phyloP scores from a whole-genome alignment of 1,140 invertebrate species.

The Antheraea mylitta region DNA sequence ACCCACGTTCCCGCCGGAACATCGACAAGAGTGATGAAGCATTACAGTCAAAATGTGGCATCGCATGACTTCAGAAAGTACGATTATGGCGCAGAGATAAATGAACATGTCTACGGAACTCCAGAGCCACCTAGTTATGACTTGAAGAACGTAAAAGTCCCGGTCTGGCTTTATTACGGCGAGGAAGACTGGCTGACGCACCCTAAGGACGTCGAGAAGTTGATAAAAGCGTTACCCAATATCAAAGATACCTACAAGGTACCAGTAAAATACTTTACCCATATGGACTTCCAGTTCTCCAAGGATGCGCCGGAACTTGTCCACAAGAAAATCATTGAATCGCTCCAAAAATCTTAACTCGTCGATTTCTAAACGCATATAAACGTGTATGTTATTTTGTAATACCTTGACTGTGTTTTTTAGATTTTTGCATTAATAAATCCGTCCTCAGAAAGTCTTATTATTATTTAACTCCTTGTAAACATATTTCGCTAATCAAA shows the following conservation, averaged over 20 bases:
- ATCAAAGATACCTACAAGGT: slow-evolving; percentile 72
- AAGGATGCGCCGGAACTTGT: slow-evolving; percentile 79
- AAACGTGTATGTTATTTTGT: not conserved
- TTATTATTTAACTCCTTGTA: too few relatives aligned
- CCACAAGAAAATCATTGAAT: slow-evolving; percentile 73
- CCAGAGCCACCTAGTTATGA: slow-evolving; percentile 82
- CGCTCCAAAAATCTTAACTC: slow-evolving; percentile 30
- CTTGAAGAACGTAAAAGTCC: slow-evolving; percentile 80
- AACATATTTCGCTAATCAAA: too few relatives aligned
- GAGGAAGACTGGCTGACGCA: slow-evolving; percentile 83
- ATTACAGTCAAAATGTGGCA: slow-evolving; percentile 79
- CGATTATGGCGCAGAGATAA: slow-evolving; percentile 75
- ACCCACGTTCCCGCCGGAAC: too few relatives aligned
- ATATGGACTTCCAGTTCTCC: slow-evolving; percentile 86
- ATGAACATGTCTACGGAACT: slow-evolving; percentile 75
- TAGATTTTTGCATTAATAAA: slow-evolving; percentile 40
- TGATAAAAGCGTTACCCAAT: slow-evolving; percentile 75
- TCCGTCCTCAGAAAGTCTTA: slow-evolving; percentile 39
- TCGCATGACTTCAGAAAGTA: slow-evolving; percentile 68
- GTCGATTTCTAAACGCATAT: slow-evolving; percentile 27
- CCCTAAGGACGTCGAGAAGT: slow-evolving; percentile 81
- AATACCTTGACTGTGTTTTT: slow-evolving; percentile 9
- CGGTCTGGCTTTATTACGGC: slow-evolving; percentile 83
- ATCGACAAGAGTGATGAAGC: too few relatives aligned
- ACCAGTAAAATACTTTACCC: slow-evolving; percentile 82